phyloP scores from a whole-genome alignment of 2,797 vertebrate genomes.

The Poecilia picta region DNA sequence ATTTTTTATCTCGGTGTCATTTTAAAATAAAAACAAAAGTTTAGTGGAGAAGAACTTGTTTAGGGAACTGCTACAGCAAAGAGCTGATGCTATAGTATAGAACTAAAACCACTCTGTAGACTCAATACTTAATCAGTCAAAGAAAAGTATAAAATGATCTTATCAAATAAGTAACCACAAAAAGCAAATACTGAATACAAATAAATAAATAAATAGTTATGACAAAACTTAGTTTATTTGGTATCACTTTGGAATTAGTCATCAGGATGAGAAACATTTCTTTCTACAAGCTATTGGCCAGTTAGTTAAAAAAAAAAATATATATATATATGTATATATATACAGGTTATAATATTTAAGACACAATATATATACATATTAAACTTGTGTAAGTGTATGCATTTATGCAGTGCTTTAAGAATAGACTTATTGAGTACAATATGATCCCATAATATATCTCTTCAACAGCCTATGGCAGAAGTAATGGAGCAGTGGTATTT shows the following conservation, averaged over 20 bases:
- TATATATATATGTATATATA: too few relatives aligned
- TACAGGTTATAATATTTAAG: neutral
- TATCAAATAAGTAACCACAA: neutral
- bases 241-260: neutral
- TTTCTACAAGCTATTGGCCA: neutral
- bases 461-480: neutral
- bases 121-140: neutral
- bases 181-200: neutral
- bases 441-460: conserved; percentile 1
- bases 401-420: neutral
- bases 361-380: neutral
- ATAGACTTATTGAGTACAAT: neutral
- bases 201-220: neutral
- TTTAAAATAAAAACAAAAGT: conserved; percentile 10
- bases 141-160: neutral
- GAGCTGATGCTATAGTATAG: neutral
- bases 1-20: conserved; percentile 21
- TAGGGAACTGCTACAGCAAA: neutral
- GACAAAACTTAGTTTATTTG: neutral
- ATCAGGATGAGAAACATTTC: neutral
- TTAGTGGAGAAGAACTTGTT: neutral
- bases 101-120: neutral
- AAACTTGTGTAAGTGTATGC: neutral
- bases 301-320: neutral
- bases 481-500: conserved; percentile 9